These are phyloP conservation scores for Argyresthia albistria DNA, from an alignment of 2,888 invertebrate species.

Conservation along the genomic window DNA sequence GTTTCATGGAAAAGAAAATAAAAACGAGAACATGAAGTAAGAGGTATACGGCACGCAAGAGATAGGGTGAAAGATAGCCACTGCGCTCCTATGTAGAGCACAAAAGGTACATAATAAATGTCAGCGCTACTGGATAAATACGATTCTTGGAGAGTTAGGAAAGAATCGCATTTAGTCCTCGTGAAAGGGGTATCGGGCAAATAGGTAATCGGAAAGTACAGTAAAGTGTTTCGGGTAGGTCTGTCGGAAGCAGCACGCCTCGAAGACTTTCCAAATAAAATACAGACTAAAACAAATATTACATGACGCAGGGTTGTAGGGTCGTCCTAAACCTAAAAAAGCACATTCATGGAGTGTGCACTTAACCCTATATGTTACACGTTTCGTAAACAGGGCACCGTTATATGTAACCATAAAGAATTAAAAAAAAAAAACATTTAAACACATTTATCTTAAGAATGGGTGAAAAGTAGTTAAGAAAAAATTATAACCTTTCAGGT, in stretches of 20 bases:
- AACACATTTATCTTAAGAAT: conserved; percentile 39
- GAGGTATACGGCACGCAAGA: conserved; percentile 37
- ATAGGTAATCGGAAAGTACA: conserved; percentile 31
- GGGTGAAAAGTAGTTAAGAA: conserved; percentile 20
- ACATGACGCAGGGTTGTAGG: conserved; percentile 39
- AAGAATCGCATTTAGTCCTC: conserved; percentile 9
- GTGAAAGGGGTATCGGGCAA: conserved; percentile 34
- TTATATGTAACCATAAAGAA: not conserved
- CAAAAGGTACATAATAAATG: conserved; percentile 7
- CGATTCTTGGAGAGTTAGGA: not conserved
- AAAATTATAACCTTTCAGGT: not conserved
- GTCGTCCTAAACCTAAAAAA: conserved; percentile 55
- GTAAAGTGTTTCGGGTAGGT: conserved; percentile 40
- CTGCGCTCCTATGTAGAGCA: not conserved
- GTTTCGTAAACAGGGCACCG: not conserved
- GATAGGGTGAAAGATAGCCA: conserved; percentile 20
- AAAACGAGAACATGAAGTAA: conserved; percentile 70
- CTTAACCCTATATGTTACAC: conserved; percentile 27
- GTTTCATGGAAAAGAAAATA: conserved; percentile 83
- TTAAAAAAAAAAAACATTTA: conserved; percentile 23
- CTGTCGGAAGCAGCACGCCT: conserved; percentile 60
- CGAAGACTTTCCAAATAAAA: conserved; percentile 50
- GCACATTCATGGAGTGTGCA: conserved; percentile 71
- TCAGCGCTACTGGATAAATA: conserved; percentile 17
- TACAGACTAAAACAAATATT: conserved; percentile 37